Evolutionary conservation across 2,113 vertebrate genomes (phyloP), one percentile per base, ranked within the genome.

Genomic region (Heterochromis multidens): DNA sequence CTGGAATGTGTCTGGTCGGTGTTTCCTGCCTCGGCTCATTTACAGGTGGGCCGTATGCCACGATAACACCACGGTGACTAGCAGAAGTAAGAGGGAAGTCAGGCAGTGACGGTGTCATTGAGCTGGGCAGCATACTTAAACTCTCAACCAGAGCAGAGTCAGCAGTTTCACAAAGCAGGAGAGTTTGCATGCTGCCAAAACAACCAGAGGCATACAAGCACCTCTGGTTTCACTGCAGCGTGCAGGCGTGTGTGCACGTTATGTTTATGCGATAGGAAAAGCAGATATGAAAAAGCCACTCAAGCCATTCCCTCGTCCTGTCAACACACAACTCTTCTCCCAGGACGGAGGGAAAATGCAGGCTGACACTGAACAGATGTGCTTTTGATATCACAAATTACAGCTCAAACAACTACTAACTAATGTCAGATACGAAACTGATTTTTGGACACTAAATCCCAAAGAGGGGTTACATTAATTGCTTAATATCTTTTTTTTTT

Each of bases 211-310:
- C 86, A 35, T 81, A 35, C 1, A 59, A 54, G 84, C 27, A 9
- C 4, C 76, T 77, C 84, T 13, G 25, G 79, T 80, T 83, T 2
- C 63, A 81, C 43, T 4, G 84, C 33, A 27, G 74, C 14, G 77
- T 82, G 79, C 52, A 43, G 23, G 70, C 16, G 14, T 40, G 60
- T 33, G 72, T 19, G 29, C 67, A 63, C 19, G 4, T 33, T 27
- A 52, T 21, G 56, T 6, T 52, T 23, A 6, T 56, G 89, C 7
- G 82, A 58, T 40, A 5, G 43, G 9, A 79, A 67, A 35, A 79
- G 14, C 83, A 77, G 80, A 85, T 84, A 86, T 60, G 77, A 86
- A 77, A 23, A 52, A 83, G 52, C 40, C 21, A 35, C 76, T 76
- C 9, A 37, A 89, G 81, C 57, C 3, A 11, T 79, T 83, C 59